phyloP scores from a whole-genome alignment of 2,888 invertebrate species.

The Calameuta filiformis region DNA sequence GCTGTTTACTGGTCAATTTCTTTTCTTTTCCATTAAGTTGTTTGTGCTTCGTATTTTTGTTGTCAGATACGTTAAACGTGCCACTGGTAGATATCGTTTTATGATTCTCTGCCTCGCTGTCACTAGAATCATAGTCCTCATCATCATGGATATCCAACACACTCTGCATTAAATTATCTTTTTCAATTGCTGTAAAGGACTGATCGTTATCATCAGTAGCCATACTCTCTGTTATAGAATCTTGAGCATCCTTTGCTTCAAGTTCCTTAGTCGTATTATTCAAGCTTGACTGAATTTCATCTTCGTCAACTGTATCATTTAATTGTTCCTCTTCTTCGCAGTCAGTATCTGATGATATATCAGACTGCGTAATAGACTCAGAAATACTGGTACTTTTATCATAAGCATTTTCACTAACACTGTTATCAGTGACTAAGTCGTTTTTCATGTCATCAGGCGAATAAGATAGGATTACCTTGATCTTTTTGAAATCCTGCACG shows the following conservation, averaged over 20 bases:
- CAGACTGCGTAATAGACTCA: neutral
- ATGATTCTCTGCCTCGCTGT: constrained; percentile 70
- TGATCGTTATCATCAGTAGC: constrained; percentile 41
- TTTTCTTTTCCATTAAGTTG: constrained; percentile 50
- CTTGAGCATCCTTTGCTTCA: constrained; percentile 26
- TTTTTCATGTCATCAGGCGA: constrained; percentile 70
- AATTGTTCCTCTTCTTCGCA: constrained; percentile 39
- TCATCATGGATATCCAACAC: constrained; percentile 60
- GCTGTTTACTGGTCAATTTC: constrained; percentile 81
- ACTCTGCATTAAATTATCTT: constrained; percentile 59
- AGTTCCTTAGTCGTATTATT: neutral
- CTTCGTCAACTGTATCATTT: constrained; percentile 70
- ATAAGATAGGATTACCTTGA: constrained; percentile 79
- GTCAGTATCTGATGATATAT: neutral
- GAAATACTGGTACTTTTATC: constrained; percentile 18
- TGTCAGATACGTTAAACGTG: constrained; percentile 63
- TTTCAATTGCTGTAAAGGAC: constrained; percentile 60
- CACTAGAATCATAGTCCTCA: constrained; percentile 67
- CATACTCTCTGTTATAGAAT: constrained; percentile 30
- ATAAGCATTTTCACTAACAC: constrained; percentile 11
- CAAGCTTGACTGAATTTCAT: constrained; percentile 63
- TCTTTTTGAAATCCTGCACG: constrained; percentile 86
- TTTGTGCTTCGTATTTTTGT: constrained; percentile 58
- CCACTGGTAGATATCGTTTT: constrained; percentile 64
- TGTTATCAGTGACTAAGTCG: constrained; percentile 23